Conservation (phyloP, 2,797 vertebrate species). For the Apogon talboti region DNA sequence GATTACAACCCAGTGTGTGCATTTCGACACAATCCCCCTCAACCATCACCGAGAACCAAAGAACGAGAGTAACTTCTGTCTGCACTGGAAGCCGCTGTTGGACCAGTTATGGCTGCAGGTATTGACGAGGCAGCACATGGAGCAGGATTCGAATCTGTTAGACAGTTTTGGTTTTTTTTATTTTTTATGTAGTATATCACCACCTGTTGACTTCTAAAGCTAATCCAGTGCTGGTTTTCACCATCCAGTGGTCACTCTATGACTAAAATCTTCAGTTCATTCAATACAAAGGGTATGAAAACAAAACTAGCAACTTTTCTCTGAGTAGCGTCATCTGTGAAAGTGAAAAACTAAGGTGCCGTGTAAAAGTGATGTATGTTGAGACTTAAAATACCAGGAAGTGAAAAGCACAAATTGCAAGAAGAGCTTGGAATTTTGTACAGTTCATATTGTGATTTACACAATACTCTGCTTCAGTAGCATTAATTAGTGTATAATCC, state of each 20-base stretch:
- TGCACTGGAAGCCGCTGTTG: conserved; percentile 81
- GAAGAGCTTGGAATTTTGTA: no score
- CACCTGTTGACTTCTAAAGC: not conserved
- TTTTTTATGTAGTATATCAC: not conserved
- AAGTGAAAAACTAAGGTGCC: not conserved
- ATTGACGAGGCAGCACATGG: not conserved
- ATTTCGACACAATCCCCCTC: conserved; percentile 5
- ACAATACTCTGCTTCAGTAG: not conserved
- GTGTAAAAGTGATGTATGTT: not conserved
- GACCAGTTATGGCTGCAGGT: conserved; percentile 77
- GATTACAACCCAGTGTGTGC: conserved; percentile 62
- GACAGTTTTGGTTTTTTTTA: no score
- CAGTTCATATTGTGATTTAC: no score
- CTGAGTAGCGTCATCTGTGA: not conserved
- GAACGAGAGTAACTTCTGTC: conserved; percentile 52
- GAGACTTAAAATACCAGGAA: not conserved
- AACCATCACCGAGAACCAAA: fast-evolving
- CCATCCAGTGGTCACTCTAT: no score
- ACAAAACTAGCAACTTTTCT: not conserved
- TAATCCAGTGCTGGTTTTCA: not conserved
- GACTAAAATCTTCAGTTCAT: not conserved
- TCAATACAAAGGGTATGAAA: not conserved
- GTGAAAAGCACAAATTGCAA: no score
- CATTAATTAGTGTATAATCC: not conserved
- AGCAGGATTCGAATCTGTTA: not conserved